A percentile compares a stretch with the other conserved stretches of the same genome.
phyloP scores from a whole-genome alignment of 2,113 vertebrate species.

The Pao palembangensis region DNA sequence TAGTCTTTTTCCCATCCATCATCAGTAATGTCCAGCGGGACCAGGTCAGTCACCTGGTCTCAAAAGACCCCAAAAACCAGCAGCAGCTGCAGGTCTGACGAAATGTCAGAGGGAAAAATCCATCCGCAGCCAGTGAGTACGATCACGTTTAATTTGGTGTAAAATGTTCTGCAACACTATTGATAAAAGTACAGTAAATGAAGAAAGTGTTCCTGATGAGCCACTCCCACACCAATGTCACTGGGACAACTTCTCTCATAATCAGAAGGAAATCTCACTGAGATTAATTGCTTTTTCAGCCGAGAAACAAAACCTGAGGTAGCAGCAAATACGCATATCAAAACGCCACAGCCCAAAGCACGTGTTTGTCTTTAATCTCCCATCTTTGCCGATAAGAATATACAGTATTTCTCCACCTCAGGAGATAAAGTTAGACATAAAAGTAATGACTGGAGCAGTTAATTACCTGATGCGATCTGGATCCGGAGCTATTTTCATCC shows the following conservation, averaged over 20 bases:
- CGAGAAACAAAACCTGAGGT: constrained; percentile 23
- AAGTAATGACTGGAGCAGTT: constrained; percentile 43
- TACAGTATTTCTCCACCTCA: constrained; percentile 25
- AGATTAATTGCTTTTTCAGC: constrained; percentile 47
- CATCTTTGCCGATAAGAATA: constrained; percentile 47
- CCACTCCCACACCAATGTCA: constrained; percentile 1
- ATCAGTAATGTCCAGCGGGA: too few relatives aligned
- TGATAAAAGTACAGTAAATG: too few relatives aligned
- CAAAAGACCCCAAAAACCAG: too few relatives aligned
- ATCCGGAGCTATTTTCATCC: constrained; percentile 21
- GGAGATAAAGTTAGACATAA: constrained; percentile 40
- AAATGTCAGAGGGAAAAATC: too few relatives aligned
- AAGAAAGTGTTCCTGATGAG: too few relatives aligned
- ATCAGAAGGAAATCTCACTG: constrained; percentile 8
- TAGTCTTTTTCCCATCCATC: too few relatives aligned
- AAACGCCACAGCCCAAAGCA: constrained; percentile 1
- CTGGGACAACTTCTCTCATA: constrained; percentile 9
- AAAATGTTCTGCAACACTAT: too few relatives aligned
- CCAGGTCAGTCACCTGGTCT: too few relatives aligned
- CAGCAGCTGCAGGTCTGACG: too few relatives aligned
- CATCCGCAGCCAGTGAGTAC: too few relatives aligned
- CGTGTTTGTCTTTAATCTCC: constrained; percentile 46
- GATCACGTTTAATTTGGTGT: too few relatives aligned
- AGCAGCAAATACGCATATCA: constrained; percentile 27
- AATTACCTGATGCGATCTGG: constrained; percentile 59